Evolutionary conservation across 2,797 vertebrate species (phyloP).

Genomic region (Leucoraja ocellata): DNA sequence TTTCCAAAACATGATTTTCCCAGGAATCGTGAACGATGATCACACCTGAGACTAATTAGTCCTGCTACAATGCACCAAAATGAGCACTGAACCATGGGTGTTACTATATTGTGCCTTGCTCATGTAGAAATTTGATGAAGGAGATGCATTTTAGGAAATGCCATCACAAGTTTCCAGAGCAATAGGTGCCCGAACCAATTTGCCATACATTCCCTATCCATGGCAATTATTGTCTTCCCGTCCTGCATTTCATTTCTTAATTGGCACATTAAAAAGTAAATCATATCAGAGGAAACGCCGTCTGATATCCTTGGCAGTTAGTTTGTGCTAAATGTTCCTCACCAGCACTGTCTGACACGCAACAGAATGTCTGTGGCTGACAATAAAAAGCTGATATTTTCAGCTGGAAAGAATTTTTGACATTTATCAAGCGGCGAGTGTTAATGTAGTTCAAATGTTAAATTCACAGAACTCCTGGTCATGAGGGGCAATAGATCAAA

Average conservation of each 20-base stretch:
- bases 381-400: constrained; percentile 19
- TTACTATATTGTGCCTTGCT: too few relatives aligned
- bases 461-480: background rate
- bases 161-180: too few relatives aligned
- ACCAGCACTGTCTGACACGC: background rate
- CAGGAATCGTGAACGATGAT: too few relatives aligned
- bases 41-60: too few relatives aligned
- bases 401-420: constrained; percentile 17
- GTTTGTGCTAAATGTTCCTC: background rate
- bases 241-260: background rate
- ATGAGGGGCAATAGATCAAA: background rate
- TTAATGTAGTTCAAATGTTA: constrained; percentile 31
- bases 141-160: too few relatives aligned
- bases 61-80: too few relatives aligned
- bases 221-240: background rate
- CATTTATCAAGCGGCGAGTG: constrained; percentile 8
- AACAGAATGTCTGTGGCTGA: background rate
- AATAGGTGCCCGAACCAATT: background rate
- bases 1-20: too few relatives aligned
- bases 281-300: background rate
- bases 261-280: constrained; percentile 8
- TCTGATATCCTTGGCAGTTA: constrained; percentile 26
- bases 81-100: too few relatives aligned
- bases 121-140: too few relatives aligned
- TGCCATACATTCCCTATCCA: background rate